Evolutionary conservation across 1,140 invertebrate genomes (phyloP), one percentile per base, ranked within the genome.

Genomic region (Heterodera schachtii): DNA sequence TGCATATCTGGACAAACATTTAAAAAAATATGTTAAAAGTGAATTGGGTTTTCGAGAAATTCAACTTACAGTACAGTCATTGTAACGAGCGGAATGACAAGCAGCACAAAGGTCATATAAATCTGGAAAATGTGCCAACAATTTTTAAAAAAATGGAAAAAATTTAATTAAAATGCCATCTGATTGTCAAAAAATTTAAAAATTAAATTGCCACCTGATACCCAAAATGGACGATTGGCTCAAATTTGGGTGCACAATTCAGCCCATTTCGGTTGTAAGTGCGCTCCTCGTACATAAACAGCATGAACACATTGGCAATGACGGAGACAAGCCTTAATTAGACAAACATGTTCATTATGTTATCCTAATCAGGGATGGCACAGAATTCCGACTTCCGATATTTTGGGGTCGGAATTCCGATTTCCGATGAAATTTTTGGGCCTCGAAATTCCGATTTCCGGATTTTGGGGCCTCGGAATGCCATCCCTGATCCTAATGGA

Each of bases 71-170:
- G 52, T 19, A 75, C 81, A 49, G 81, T 80, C 86, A 87, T 87
- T n/a, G 87, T 43, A 41, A 88, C 76, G 21, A 87, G 73, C 13
- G 86, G 86, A 66, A 87, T 71, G 44, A 87, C 77, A 41, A 87
- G 75, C 66, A 87, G 74, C 41, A 85, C 85, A 47, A 88, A 69
- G 3, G 86, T 87, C 84, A 88, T 86, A 67, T 87, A 87, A 47
- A 88, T 80, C 83, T 85, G 19, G 66, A 77, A 64, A 4, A 31
- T 31, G 31, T 31, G 86, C 88, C 84, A 88, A 84, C 52, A 86
- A 87, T 80, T 79, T 85, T 9, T 73, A 77, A 64, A 4, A 70
- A 79, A 78, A 19, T 73, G 7, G 19, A 78, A 21, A 66, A 79
- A 44, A 78, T 41, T 11, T 0, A 67, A 81, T 9, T 21, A 41